Evolutionary conservation across 2,113 vertebrate species (phyloP).

Genomic region (Pluvianellus socialis): DNA sequence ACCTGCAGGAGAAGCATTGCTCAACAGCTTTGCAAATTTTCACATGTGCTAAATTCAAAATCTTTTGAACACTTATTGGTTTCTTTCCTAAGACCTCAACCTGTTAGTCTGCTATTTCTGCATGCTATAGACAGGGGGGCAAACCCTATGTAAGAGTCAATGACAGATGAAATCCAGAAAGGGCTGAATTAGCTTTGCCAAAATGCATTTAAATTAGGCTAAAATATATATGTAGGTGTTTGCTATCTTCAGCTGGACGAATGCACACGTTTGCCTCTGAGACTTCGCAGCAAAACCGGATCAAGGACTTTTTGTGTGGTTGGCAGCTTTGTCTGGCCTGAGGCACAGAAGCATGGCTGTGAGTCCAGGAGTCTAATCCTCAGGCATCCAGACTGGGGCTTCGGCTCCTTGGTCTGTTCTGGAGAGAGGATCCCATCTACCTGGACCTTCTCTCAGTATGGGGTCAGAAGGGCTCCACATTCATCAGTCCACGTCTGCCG

Average conservation of each 20-base stretch:
- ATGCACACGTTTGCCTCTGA: rapidly evolving
- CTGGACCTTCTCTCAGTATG: neutral
- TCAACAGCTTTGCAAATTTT: neutral
- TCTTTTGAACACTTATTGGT: neutral
- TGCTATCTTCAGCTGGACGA: neutral
- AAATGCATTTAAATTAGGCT: neutral
- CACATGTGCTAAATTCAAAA: neutral
- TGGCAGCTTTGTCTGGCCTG: neutral
- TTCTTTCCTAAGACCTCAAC: neutral
- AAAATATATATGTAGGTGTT: neutral
- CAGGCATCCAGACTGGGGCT: neutral
- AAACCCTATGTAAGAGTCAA: neutral
- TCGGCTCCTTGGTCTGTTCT: neutral
- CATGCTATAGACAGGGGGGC: neutral
- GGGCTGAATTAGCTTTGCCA: neutral
- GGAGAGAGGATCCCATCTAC: neutral
- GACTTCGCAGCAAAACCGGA: neutral
- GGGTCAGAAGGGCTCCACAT: neutral
- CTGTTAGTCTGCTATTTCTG: neutral
- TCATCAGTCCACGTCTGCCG: neutral
- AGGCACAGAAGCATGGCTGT: neutral
- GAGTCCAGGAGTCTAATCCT: neutral
- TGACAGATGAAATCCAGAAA: neutral
- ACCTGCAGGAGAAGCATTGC: neutral
- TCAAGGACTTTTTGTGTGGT: neutral